Conservation (phyloP, 2,888 invertebrate genomes). For the Agrochola litura region DNA sequence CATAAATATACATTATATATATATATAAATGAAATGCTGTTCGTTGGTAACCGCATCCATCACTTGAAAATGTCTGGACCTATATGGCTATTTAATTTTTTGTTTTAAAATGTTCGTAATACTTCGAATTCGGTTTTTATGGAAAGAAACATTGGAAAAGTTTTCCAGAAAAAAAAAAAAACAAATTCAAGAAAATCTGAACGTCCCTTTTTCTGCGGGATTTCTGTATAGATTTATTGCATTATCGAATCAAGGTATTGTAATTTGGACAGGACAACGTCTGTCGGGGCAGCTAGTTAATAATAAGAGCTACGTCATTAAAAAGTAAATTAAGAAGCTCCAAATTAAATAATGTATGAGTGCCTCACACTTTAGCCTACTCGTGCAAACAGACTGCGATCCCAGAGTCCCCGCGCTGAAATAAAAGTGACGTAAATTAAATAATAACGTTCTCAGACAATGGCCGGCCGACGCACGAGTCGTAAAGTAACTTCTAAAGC, state of each 20-base stretch:
- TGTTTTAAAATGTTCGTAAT: too few relatives aligned
- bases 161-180: too few relatives aligned
- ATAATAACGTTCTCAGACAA: slow-evolving; percentile 26
- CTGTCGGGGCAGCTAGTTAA: too few relatives aligned
- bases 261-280: too few relatives aligned
- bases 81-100: too few relatives aligned
- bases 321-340: background rate
- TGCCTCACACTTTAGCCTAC: background rate
- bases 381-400: background rate
- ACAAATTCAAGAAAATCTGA: too few relatives aligned
- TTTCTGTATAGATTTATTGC: too few relatives aligned
- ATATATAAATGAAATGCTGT: background rate
- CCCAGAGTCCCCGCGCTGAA: background rate
- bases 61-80: background rate
- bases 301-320: background rate
- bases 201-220: too few relatives aligned
- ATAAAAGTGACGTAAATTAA: slow-evolving; percentile 26
- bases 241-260: too few relatives aligned
- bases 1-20: too few relatives aligned
- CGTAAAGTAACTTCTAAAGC: slow-evolving; percentile 40
- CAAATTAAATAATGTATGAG: background rate
- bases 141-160: too few relatives aligned
- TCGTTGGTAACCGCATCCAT: background rate
- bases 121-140: too few relatives aligned
- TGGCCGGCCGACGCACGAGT: slow-evolving; percentile 14